Evolutionary conservation across 2,888 invertebrate species (phyloP), one percentile per base, ranked within the genome.

Genomic region (Xanthia icteritia): DNA sequence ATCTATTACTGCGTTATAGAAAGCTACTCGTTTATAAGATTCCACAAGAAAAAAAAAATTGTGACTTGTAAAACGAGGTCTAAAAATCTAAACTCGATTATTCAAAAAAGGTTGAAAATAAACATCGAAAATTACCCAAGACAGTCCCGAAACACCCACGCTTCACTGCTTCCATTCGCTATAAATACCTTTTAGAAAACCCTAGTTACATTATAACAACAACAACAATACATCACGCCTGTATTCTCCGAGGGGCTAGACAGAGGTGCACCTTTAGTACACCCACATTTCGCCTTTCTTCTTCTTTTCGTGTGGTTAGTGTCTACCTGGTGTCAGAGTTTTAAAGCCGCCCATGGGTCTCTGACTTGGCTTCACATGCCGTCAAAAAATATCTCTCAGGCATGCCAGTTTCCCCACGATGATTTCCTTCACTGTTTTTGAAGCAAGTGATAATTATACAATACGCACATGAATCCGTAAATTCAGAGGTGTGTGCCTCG

Each of bases 151-250:
- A 77, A 20, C 58, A 20, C n/a, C 31, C 42, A 78, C 60, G 23
- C 31, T 51, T 60, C 67, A 20, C 6, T 15, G 58, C 42, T 42
- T 77, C 8, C 20, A 36, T 60, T 36, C 2, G 27, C 45, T 76
- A 48, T 27, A 56, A 51, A 76, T 76, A 73, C 20, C 48, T 42
- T 66, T 11, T 36, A 60, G 39, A 58, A n/a, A 9, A 66, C 76
- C 76, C 78, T 60, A 58, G 17, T 5, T 15, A 39, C 17, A 11
- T 27, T 65, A n/a, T 56, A 56, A n/a, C 13, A n/a, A n/a, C 13
- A 56, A 56, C 13, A 27, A n/a, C n/a, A n/a, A 5, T n/a, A 56
- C 56, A n/a, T n/a, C n/a, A n/a, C n/a, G 5, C n/a, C 11, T 56
- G n/a, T 54, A 4, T 54, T 4, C 23, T 9, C 4, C 11, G 54